A percentile compares a stretch with the other conserved stretches of the same genome.
Conservation (phyloP, 2,797 vertebrate genomes). For the Pseudochaenichthys georgianus region DNA sequence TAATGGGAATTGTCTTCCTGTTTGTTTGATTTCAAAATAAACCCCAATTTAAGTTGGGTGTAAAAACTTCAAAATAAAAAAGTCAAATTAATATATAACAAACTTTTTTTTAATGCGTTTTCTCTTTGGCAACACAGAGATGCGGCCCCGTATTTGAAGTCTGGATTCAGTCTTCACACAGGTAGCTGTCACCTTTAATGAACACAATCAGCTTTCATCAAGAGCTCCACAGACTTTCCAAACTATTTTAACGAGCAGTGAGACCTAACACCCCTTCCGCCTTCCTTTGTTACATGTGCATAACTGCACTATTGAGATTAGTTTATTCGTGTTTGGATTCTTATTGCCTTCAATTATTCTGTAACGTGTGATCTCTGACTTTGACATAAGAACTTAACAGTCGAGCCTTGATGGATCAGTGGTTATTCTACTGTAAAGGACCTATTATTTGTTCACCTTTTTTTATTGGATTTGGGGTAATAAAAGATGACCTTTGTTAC, state of each 20-base stretch:
- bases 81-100: slow-evolving; percentile 4
- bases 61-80: slow-evolving; percentile 6
- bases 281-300: slow-evolving; percentile 15
- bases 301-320: slow-evolving; percentile 18
- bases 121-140: not conserved
- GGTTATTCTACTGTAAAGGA: not conserved
- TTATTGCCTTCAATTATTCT: slow-evolving; percentile 20
- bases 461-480: not conserved
- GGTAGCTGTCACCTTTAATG: slow-evolving; percentile 27
- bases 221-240: slow-evolving; percentile 7
- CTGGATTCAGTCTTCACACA: slow-evolving; percentile 2
- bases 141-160: not conserved
- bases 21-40: not conserved
- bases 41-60: slow-evolving; percentile 1
- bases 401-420: slow-evolving; percentile 7
- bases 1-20: slow-evolving; percentile 1
- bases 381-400: slow-evolving; percentile 16
- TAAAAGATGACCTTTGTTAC: no score
- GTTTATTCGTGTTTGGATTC: slow-evolving; percentile 15
- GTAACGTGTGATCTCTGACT: slow-evolving; percentile 24
- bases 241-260: slow-evolving; percentile 23
- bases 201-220: slow-evolving; percentile 21
- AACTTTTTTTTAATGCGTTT: not conserved
- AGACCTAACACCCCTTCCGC: slow-evolving; percentile 10
- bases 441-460: not conserved